Evolutionary conservation across 2,888 invertebrate species (phyloP).

Genomic region (Tachina fera): DNA sequence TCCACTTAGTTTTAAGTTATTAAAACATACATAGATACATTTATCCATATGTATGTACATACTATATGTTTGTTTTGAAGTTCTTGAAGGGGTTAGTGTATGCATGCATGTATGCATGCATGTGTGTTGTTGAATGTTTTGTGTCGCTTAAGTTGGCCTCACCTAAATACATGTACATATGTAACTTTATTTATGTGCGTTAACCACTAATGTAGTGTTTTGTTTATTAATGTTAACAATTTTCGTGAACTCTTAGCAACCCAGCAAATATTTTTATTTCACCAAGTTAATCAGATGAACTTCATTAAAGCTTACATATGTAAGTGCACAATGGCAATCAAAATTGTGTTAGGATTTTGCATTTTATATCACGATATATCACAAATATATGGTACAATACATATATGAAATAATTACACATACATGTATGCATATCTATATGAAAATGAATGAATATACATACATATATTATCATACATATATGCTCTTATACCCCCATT

Average conservation of each 20-base stretch:
- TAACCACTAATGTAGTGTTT: not conserved
- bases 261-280: not conserved
- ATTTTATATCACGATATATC: too few species aligned
- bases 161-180: not conserved
- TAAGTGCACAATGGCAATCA: too few species aligned
- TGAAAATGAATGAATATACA: too few species aligned
- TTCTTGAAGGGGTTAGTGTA: constrained; percentile 25
- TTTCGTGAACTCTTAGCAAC: constrained; percentile 10
- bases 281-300: not conserved
- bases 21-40: constrained; percentile 4
- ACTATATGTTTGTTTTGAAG: constrained; percentile 5
- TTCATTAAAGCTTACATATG: too few species aligned
- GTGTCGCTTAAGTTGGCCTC: not conserved
- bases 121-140: not conserved
- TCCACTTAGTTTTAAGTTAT: constrained; percentile 43
- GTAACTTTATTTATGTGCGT: too few species aligned
- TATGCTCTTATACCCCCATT: too few species aligned
- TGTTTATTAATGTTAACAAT: not conserved
- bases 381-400: too few species aligned
- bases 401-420: too few species aligned
- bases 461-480: too few species aligned
- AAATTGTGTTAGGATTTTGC: too few species aligned
- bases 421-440: too few species aligned
- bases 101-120: not conserved
- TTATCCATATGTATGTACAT: too few species aligned